Evolutionary conservation across 2,113 vertebrate genomes (phyloP).

Genomic region (Cyprinus carpio): DNA sequence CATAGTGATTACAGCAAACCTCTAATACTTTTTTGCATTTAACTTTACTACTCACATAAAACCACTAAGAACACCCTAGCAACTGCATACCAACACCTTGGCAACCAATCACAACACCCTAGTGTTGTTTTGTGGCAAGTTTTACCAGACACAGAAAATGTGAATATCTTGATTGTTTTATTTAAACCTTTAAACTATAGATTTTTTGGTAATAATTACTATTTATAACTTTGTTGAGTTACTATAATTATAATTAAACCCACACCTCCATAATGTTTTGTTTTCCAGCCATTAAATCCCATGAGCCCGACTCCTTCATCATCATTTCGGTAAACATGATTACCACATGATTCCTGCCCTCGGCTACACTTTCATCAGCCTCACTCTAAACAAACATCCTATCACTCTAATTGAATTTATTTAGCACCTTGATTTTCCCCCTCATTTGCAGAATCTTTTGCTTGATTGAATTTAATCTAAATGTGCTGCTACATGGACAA

Average conservation of each 20-base stretch:
- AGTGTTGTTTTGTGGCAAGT: background rate
- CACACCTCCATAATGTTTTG: constrained; percentile 18
- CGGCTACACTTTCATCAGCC: constrained; percentile 33
- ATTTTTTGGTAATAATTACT: background rate
- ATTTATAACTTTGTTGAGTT: background rate
- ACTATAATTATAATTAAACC: constrained; percentile 35
- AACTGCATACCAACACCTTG: background rate
- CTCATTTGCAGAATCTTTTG: constrained; percentile 13
- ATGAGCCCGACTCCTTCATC: constrained; percentile 20
- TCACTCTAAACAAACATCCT: constrained; percentile 25
- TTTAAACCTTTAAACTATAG: background rate
- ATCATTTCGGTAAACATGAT: constrained; percentile 35
- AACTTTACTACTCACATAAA: background rate
- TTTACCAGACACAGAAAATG: background rate
- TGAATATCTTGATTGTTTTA: constrained; percentile 8
- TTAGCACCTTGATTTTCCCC: constrained; percentile 17
- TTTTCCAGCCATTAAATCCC: constrained; percentile 26
- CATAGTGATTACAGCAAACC: background rate
- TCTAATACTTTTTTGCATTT: background rate
- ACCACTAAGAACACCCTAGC: background rate
- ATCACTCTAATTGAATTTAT: constrained; percentile 4
- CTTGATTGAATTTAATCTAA: background rate
- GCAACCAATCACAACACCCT: background rate
- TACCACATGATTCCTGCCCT: constrained; percentile 34
- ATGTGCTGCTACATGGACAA: background rate